Conservation (phyloP, 2,113 vertebrate genomes). For the Xenus cinereus region DNA sequence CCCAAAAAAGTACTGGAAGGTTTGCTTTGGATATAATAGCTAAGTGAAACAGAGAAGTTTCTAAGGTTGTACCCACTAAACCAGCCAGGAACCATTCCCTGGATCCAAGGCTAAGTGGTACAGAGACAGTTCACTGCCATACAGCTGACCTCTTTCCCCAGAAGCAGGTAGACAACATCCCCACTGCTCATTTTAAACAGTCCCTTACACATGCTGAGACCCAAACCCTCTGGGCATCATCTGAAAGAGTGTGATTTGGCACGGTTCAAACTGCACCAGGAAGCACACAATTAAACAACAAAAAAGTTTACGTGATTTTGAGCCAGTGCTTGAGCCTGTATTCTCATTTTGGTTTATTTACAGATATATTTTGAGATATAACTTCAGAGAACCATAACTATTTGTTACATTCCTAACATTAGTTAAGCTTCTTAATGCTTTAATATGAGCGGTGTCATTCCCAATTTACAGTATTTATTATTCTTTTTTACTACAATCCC, state of each 20-base stretch:
- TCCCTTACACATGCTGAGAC: neutral
- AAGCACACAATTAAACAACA: neutral
- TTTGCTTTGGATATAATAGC: neutral
- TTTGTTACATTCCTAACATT: neutral
- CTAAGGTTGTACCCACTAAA: neutral
- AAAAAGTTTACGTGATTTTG: neutral
- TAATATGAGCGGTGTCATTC: neutral
- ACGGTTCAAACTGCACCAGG: neutral
- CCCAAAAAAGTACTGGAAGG: neutral
- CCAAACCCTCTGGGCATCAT: neutral
- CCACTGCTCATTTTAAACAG: neutral
- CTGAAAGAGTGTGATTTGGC: neutral
- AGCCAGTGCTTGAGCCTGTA: neutral
- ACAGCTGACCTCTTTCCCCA: neutral
- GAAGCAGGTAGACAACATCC: neutral
- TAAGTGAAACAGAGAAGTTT: neutral
- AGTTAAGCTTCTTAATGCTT: neutral
- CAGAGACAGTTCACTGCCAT: neutral
- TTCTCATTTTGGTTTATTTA: neutral
- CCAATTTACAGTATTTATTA: neutral
- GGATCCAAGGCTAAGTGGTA: neutral
- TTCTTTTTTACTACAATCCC: neutral
- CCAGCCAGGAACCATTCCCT: neutral
- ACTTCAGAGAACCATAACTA: neutral
- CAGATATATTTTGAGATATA: neutral